Percentiles rank a stretch among this genome's conserved stretches.
These are phyloP conservation scores for Drosophila parthenogenetica DNA, from an alignment of 2,888 invertebrate genomes.

Conservation along the genomic window DNA sequence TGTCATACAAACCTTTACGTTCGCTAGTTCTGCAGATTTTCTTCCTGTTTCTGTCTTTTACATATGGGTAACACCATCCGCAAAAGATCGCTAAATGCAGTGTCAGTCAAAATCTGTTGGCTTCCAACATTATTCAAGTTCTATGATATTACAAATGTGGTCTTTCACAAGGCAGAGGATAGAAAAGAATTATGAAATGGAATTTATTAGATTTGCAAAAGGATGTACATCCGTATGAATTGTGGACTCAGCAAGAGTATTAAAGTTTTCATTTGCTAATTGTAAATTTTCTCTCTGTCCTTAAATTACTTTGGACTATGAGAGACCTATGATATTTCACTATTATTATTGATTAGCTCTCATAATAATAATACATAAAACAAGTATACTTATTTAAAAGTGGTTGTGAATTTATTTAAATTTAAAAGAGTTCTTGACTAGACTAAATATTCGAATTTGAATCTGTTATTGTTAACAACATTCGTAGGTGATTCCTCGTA, in stretches of 20 bases:
- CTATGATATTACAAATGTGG: background rate
- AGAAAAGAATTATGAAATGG: too few species aligned
- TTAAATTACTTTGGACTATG: constrained; percentile 1
- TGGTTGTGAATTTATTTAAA: too few species aligned
- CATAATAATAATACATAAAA: constrained; percentile 16
- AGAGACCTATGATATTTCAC: too few species aligned
- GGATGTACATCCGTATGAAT: background rate
- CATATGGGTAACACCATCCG: constrained; percentile 6
- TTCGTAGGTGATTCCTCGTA: too few species aligned
- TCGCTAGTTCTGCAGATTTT: background rate
- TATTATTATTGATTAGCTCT: constrained; percentile 35
- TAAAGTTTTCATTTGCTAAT: constrained; percentile 17
- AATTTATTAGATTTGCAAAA: too few species aligned
- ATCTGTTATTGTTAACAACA: too few species aligned
- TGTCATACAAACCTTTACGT: background rate
- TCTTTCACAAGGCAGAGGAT: background rate
- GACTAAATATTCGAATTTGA: too few species aligned
- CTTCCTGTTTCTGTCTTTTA: background rate
- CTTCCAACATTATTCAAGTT: background rate
- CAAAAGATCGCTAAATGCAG: constrained; percentile 22
- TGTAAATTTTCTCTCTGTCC: constrained; percentile 23
- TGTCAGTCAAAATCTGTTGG: constrained; percentile 32
- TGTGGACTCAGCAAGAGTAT: background rate
- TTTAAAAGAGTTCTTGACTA: too few species aligned
- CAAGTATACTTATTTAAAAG: background rate